Percentiles rank a stretch among this genome's conserved stretches.
phyloP scores from a whole-genome alignment of 2,113 vertebrate genomes.

The Tupaia chinensis region DNA sequence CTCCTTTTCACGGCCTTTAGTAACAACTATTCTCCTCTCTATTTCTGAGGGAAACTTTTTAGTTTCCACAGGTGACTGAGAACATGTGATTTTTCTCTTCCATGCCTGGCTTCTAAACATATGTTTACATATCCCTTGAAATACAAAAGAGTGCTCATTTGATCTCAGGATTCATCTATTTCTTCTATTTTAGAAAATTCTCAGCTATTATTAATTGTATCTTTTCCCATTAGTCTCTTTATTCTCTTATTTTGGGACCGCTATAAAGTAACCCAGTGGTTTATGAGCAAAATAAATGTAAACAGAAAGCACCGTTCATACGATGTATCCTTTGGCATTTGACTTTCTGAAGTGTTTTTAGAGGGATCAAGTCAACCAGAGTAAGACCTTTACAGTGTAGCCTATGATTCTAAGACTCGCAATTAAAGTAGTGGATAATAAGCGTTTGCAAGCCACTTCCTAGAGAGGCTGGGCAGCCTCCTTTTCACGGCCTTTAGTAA shows the following conservation, averaged over 20 bases:
- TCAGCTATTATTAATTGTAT: background rate
- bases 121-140: background rate
- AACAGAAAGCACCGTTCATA: background rate
- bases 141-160: background rate
- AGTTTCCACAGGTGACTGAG: no score
- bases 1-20: no score
- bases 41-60: no score
- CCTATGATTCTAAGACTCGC: background rate
- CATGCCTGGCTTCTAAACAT: no score
- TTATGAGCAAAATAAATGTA: background rate
- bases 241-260: background rate
- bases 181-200: background rate
- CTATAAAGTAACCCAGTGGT: background rate
- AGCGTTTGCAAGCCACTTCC: background rate
- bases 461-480: background rate
- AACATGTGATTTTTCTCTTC: no score
- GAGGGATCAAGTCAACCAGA: background rate
- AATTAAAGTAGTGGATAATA: background rate
- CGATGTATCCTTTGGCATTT: background rate
- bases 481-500: no score
- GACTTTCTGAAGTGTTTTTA: background rate
- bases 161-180: background rate
- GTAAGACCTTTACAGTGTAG: background rate
- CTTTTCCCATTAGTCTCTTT: background rate
- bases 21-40: no score